Base-by-base conservation (phyloP, 1,140 invertebrate genomes). In the Halyomorpha halys region DNA sequence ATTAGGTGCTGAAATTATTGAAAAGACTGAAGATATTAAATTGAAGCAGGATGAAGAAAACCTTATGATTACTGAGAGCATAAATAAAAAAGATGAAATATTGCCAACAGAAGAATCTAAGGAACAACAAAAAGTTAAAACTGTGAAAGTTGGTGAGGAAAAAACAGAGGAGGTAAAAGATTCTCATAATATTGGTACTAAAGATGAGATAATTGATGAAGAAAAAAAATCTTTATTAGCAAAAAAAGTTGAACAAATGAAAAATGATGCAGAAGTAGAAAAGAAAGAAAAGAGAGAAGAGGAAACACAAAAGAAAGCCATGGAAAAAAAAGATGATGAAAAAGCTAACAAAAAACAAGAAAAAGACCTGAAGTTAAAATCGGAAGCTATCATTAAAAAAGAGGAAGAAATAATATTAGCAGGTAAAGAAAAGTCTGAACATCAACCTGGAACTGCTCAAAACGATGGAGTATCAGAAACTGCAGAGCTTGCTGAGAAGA, bases 1-100 rank as follows among this genome's bases (percentile, higher is more conserved):
- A n/a, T 23, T 30, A 34, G 59, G 34, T 54, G 30, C n/a, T 54
- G 62, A 45, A 53, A 39, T 54, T 13, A 45, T 54, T 18, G 49
- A 54, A 39, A 53, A 3, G 6, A 8, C 6, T 2, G 44, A 44
- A 13, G 34, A n/a, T 14, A 44, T 2, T 19, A 39, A 61, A 45
- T 49, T 6, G 18, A 56, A 56, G 18, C 5, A 15, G 21, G 19
- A 15, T 21, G 53, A 30, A 30, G 16, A 18, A n/a, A 4, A 56
- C 18, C 21, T 56, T 15, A 19, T 5, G 2, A 21, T 6, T 3
- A 23, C 53, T n/a, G 18, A 56, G 4, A 23, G 18, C 4, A 3
- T 56, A 23, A 18, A 30, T 8, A 30, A 30, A 59, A 2, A n/a
- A 25, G 56, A 59, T 8, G 27, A 6, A n/a, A 4, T 54, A 18